These are phyloP conservation scores for Phortica magna DNA, from an alignment of 2,888 invertebrate genomes.

Conservation along the genomic window DNA sequence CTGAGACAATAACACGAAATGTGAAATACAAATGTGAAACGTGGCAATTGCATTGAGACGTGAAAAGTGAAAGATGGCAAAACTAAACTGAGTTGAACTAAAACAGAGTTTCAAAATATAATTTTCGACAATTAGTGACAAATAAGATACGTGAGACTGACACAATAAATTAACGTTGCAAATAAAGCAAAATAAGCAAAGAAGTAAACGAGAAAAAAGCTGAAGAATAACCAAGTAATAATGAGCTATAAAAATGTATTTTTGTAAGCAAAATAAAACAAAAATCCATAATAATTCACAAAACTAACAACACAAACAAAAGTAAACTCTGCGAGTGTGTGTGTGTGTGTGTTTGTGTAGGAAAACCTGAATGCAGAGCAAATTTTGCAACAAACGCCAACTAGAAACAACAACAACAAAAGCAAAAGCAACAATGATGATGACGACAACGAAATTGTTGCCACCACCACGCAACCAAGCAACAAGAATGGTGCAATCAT, in stretches of 20 bases:
- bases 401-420: conserved; percentile 45
- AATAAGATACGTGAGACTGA: conserved; percentile 20
- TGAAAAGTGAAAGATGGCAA: conserved; percentile 36
- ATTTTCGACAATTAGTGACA: conserved; percentile 34
- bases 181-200: background rate
- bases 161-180: conserved; percentile 21
- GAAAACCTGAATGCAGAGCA: conserved; percentile 39
- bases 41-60: background rate
- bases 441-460: conserved; percentile 21
- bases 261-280: background rate
- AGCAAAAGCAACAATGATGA: too few species aligned
- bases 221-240: conserved; percentile 7
- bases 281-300: conserved; percentile 41
- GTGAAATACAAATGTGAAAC: background rate
- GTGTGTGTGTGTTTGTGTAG: background rate
- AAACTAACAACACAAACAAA: conserved; percentile 44
- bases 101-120: conserved; percentile 19
- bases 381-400: conserved; percentile 57
- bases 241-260: background rate
- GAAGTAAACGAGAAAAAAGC: background rate
- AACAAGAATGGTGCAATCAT: conserved; percentile 14
- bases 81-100: conserved; percentile 46
- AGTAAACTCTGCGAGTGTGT: conserved; percentile 14
- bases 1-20: background rate
- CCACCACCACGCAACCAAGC: conserved; percentile 38